A percentile compares a stretch with the other conserved stretches of the same genome.
Evolutionary conservation across 2,113 vertebrate genomes (phyloP).

Genomic region (Clupea harengus): DNA sequence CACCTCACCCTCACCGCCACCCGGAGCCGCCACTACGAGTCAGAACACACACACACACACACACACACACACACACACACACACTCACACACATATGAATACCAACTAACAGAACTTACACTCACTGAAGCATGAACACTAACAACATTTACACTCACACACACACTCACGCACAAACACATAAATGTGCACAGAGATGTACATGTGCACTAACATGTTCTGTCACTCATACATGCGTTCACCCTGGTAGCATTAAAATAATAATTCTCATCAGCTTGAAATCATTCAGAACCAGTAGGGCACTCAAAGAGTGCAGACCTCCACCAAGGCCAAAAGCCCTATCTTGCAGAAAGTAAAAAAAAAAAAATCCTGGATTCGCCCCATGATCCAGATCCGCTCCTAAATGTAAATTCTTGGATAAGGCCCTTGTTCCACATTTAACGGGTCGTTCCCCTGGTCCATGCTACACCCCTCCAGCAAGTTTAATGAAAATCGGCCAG

Average conservation of each 20-base stretch:
- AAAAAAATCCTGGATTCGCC: too few species aligned
- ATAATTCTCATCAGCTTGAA: background rate
- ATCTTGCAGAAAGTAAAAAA: too few species aligned
- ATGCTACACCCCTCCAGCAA: too few species aligned
- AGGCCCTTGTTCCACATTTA: too few species aligned
- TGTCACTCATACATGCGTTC: background rate
- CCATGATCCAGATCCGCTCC: too few species aligned
- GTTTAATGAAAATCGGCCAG: too few species aligned
- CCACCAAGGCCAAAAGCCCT: too few species aligned
- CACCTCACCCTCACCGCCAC: slow-evolving; percentile 2
- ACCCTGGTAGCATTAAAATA: background rate
- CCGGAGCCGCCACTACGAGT: background rate
- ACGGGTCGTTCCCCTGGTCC: too few species aligned
- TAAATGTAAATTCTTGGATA: too few species aligned
- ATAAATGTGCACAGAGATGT: background rate
- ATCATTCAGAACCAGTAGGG: too few species aligned
- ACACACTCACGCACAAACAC: background rate
- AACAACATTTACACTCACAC: background rate
- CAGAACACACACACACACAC: background rate
- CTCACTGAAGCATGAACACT: background rate
- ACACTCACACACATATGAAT: background rate
- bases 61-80: background rate
- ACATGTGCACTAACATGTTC: background rate
- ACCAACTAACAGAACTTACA: background rate
- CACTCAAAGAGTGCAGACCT: too few species aligned